Conservation (phyloP, 2,888 invertebrate genomes). For the Mycogona germanica region DNA sequence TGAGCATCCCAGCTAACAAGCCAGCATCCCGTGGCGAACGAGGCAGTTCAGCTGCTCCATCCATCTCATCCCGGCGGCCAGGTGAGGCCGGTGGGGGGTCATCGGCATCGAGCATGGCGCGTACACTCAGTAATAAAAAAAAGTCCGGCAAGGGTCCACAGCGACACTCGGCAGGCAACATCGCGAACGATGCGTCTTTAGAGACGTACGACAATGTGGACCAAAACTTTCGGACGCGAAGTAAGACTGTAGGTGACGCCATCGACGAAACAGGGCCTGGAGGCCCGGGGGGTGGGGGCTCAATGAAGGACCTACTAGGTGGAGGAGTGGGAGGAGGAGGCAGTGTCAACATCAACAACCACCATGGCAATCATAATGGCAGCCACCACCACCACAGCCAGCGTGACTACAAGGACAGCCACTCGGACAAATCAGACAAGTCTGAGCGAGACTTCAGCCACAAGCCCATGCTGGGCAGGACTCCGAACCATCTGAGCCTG, state of each 20-base stretch:
- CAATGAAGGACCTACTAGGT: conserved; percentile 24
- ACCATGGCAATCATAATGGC: conserved; percentile 83
- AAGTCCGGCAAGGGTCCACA: conserved; percentile 56
- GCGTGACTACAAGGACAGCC: conserved; percentile 21
- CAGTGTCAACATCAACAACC: conserved; percentile 38
- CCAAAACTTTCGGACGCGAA: conserved; percentile 57
- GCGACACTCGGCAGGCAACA: conserved; percentile 68
- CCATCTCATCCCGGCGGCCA: conserved; percentile 36
- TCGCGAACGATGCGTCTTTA: conserved; percentile 65
- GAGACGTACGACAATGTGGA: conserved; percentile 31
- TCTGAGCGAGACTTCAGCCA: conserved; percentile 22
- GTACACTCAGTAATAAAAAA: conserved; percentile 71
- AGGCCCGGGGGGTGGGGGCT: conserved; percentile 28
- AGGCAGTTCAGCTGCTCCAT: conserved; percentile 25
- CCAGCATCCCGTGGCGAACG: conserved; percentile 14
- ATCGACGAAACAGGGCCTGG: conserved; percentile 27
- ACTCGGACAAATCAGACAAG: conserved; percentile 23
- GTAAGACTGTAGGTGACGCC: conserved; percentile 45
- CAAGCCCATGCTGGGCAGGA: conserved; percentile 61
- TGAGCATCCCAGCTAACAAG: conserved; percentile 67
- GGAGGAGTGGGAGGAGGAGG: conserved; percentile 25
- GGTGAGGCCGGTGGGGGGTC: conserved; percentile 26
- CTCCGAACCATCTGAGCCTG: conserved; percentile 84
- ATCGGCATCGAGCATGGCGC: conserved; percentile 51
- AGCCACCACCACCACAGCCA: conserved; percentile 42